Conservation (phyloP, 2,888 invertebrate species). For the Alloplasta piceator region DNA sequence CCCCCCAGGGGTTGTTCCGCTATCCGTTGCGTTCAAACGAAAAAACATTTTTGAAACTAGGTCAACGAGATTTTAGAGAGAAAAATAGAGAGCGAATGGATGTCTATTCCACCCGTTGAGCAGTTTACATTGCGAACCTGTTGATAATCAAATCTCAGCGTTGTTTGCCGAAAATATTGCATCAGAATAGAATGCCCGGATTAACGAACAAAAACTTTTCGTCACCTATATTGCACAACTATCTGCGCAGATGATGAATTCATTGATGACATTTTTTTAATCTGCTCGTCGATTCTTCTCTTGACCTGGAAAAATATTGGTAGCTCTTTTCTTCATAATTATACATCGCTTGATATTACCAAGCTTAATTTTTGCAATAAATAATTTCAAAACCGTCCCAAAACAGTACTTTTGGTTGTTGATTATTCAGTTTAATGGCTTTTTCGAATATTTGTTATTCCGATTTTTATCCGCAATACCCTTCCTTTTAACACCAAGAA, state of each 20-base stretch:
- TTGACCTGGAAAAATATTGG: background rate
- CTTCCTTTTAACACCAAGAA: no score
- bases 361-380: no score
- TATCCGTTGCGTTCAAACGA: constrained; percentile 20
- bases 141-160: constrained; percentile 58
- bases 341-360: no score
- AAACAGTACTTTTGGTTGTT: no score
- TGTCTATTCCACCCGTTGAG: constrained; percentile 32
- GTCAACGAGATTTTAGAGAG: constrained; percentile 53
- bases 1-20: constrained; percentile 2
- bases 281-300: background rate
- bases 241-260: no score
- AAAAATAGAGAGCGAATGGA: background rate
- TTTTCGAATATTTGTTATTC: no score
- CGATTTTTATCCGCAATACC: no score
- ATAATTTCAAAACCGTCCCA: no score
- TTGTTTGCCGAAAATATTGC: constrained; percentile 4
- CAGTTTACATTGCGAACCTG: constrained; percentile 46
- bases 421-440: no score
- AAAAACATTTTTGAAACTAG: constrained; percentile 29
- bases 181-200: constrained; percentile 22
- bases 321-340: no score
- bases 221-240: background rate
- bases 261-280: constrained; percentile 2
- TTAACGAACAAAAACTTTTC: constrained; percentile 36